phyloP scores from a whole-genome alignment of 2,888 invertebrate genomes.

The Dolichopus griseipennis region DNA sequence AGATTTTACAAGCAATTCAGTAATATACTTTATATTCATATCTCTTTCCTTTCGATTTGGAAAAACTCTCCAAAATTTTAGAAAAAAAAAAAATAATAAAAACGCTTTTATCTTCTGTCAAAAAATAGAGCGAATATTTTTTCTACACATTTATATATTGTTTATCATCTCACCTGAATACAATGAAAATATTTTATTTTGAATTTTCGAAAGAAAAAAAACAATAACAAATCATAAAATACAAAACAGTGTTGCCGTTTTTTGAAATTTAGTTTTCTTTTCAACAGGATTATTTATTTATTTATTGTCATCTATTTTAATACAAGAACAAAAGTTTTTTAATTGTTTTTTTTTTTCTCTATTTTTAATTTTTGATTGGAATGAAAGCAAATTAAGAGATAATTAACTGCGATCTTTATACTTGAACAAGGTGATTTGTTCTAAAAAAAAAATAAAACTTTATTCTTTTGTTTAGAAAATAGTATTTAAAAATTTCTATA shows the following conservation, averaged over 20 bases:
- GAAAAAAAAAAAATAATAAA: too few relatives aligned
- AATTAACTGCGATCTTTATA: neutral
- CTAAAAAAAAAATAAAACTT: neutral
- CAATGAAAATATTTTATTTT: neutral
- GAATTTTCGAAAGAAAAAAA: neutral
- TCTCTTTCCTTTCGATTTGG: too few relatives aligned
- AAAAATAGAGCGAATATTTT: too few relatives aligned
- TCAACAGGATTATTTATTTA: too few relatives aligned
- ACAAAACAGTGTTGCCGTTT: neutral
- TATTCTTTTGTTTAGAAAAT: neutral
- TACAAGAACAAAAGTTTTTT: neutral
- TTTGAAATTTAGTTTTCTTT: neutral
- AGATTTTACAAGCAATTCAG: too few relatives aligned
- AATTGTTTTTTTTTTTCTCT: neutral
- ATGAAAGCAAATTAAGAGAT: neutral
- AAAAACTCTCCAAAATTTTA: too few relatives aligned
- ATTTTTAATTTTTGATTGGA: neutral
- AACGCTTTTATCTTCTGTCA: too few relatives aligned
- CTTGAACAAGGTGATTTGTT: constrained; percentile 1
- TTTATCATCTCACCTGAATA: neutral
- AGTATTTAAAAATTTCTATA: neutral
- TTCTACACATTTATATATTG: neutral
- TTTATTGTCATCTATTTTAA: neutral
- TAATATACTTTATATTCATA: too few relatives aligned
- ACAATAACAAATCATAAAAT: neutral